Conservation (phyloP, 1,140 invertebrate species). For the Drosophila prosaltans region DNA sequence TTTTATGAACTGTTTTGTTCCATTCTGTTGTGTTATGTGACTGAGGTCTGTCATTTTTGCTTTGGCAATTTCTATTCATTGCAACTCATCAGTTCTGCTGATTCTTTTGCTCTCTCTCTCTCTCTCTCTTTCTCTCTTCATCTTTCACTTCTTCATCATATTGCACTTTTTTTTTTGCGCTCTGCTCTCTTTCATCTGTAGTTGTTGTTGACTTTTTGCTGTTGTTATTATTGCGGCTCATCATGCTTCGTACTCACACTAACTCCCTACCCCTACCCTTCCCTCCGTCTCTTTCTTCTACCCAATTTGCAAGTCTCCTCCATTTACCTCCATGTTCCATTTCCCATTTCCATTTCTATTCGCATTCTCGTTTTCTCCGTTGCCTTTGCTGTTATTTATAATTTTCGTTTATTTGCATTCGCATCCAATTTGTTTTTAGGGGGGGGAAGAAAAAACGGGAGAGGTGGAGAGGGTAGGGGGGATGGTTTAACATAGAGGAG, state of each 20-base stretch:
- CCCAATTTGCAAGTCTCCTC: slow-evolving; percentile 19
- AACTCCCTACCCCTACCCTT: too few species aligned
- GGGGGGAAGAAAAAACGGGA: not conserved
- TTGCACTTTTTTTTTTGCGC: slow-evolving; percentile 4
- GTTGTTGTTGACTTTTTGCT: slow-evolving; percentile 20
- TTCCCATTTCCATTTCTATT: slow-evolving; percentile 24
- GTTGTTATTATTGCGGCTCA: slow-evolving; percentile 46
- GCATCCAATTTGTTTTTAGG: slow-evolving; percentile 80
- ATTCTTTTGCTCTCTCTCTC: slow-evolving; percentile 4
- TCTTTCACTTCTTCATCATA: slow-evolving; percentile 16
- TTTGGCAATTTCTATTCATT: slow-evolving; percentile 82
- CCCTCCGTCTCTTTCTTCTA: too few species aligned
- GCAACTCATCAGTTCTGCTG: slow-evolving; percentile 72
- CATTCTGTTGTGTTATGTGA: slow-evolving; percentile 42
- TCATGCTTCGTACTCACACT: slow-evolving; percentile 25
- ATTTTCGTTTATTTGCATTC: slow-evolving; percentile 83
- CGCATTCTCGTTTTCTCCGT: slow-evolving; percentile 34
- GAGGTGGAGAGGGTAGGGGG: not conserved
- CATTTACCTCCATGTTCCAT: slow-evolving; percentile 3
- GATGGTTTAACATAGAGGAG: not conserved
- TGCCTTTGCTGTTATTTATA: slow-evolving; percentile 79
- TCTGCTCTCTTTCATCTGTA: slow-evolving; percentile 26
- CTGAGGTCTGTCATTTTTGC: slow-evolving; percentile 48
- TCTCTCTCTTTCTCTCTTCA: slow-evolving; percentile 25
- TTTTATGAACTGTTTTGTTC: not conserved